A percentile compares a stretch with the other conserved stretches of the same genome.
Evolutionary conservation across 2,113 vertebrate genomes (phyloP).

Genomic region (Melanerpes formicivorus): DNA sequence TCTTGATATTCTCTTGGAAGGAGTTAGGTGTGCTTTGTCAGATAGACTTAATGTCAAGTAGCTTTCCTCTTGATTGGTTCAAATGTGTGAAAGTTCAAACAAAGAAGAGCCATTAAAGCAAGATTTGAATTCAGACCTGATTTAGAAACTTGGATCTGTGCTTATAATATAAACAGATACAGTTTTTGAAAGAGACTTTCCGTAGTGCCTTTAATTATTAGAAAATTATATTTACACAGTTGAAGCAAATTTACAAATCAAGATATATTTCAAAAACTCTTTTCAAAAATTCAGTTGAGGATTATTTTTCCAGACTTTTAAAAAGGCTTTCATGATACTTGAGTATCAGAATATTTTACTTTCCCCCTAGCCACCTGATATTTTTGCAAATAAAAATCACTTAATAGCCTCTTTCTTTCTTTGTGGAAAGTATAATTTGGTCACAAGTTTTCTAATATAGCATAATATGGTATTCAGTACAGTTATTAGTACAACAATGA

Average conservation of each 20-base stretch:
- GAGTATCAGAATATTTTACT: neutral
- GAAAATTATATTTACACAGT: neutral
- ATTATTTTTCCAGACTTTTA: neutral
- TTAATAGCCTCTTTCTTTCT: neutral
- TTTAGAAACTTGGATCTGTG: neutral
- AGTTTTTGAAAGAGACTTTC: neutral
- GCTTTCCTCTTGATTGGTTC: neutral
- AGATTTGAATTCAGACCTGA: neutral
- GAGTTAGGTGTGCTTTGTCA: neutral
- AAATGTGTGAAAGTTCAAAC: neutral
- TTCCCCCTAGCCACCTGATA: neutral
- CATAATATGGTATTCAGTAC: neutral
- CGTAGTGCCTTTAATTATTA: neutral
- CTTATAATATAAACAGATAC: neutral
- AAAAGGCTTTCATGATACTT: neutral
- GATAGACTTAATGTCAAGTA: neutral
- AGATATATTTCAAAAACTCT: neutral
- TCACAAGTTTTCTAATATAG: neutral
- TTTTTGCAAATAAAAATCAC: neutral
- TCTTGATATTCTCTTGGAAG: neutral
- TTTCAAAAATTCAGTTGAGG: neutral
- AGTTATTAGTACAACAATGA: constrained; percentile 23
- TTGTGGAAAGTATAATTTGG: neutral
- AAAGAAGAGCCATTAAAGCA: neutral
- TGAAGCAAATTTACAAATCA: neutral